Evolutionary conservation across 1,140 invertebrate genomes (phyloP).

Genomic region (Marisa cornuarietis): DNA sequence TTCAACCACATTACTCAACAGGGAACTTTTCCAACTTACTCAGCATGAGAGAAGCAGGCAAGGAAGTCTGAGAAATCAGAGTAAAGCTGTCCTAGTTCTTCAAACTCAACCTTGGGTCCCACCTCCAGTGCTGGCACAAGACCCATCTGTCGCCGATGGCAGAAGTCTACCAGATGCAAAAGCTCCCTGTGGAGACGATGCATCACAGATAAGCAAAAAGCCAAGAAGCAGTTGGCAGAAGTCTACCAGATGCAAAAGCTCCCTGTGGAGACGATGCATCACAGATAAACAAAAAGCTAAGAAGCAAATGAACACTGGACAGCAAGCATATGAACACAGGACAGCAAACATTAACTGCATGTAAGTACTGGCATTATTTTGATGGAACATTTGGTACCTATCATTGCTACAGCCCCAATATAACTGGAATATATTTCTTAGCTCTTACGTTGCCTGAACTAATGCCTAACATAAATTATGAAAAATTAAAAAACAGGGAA

Average conservation of each 20-base stretch:
- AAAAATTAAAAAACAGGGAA: no score
- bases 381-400: no score
- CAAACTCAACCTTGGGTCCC: conserved; percentile 69
- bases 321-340: conserved; percentile 62
- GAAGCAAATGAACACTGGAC: not conserved
- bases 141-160: conserved; percentile 69
- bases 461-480: no score
- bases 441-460: no score
- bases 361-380: not conserved
- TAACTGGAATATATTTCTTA: no score
- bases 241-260: conserved; percentile 74
- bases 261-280: conserved; percentile 68
- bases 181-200: conserved; percentile 68
- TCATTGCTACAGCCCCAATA: no score
- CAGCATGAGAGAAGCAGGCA: conserved; percentile 67
- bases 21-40: conserved; percentile 54
- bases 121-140: conserved; percentile 74
- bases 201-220: conserved; percentile 28
- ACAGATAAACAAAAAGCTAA: conserved; percentile 28
- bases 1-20: not conserved
- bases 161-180: conserved; percentile 74
- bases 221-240: conserved; percentile 68
- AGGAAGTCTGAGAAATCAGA: conserved; percentile 71
- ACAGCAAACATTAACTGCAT: conserved; percentile 63
- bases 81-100: conserved; percentile 72